Percentiles rank a stretch among this genome's conserved stretches.
These are phyloP conservation scores for Mustelus asterias DNA, from an alignment of 2,113 vertebrate species.

Conservation along the genomic window DNA sequence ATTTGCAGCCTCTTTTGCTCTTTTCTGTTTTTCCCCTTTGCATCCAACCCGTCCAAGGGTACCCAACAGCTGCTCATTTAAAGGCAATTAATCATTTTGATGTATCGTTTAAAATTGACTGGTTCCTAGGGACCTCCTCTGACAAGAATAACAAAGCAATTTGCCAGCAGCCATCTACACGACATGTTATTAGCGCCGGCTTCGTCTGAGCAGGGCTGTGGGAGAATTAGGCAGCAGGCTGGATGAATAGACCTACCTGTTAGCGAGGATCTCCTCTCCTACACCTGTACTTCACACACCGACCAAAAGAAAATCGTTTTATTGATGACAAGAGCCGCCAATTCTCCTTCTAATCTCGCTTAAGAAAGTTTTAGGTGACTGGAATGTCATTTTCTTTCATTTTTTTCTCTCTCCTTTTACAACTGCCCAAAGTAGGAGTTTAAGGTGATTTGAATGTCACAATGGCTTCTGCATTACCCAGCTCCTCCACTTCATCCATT, in stretches of 20 bases:
- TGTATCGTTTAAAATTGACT: conserved; percentile 95
- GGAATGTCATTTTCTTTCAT: conserved; percentile 51
- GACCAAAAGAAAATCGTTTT: conserved; percentile 49
- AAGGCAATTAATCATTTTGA: conserved; percentile 99
- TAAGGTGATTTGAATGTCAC: conserved; percentile 43
- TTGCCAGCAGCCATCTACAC: conserved; percentile 89
- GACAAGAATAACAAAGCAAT: conserved; percentile 99
- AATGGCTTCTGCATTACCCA: conserved; percentile 38
- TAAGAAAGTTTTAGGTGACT: conserved; percentile 58
- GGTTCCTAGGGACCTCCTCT: conserved; percentile 85
- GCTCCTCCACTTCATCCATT: not conserved
- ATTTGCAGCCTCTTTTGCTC: conserved; percentile 44
- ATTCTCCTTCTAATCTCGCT: conserved; percentile 54
- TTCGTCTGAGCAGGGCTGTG: conserved; percentile 60
- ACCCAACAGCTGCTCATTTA: conserved; percentile 93
- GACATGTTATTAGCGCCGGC: conserved; percentile 84
- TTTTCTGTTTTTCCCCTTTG: conserved; percentile 50
- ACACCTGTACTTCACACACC: conserved; percentile 34
- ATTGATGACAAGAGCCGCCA: conserved; percentile 58
- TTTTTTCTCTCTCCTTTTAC: not conserved
- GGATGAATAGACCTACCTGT: conserved; percentile 37
- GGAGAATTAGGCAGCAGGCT: conserved; percentile 34
- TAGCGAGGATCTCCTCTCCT: conserved; percentile 29
- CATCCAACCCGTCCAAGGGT: conserved; percentile 70
- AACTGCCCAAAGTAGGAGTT: conserved; percentile 34